These are phyloP conservation scores for Anabas testudineus DNA, from an alignment of 2,797 vertebrate species.

Conservation along the genomic window DNA sequence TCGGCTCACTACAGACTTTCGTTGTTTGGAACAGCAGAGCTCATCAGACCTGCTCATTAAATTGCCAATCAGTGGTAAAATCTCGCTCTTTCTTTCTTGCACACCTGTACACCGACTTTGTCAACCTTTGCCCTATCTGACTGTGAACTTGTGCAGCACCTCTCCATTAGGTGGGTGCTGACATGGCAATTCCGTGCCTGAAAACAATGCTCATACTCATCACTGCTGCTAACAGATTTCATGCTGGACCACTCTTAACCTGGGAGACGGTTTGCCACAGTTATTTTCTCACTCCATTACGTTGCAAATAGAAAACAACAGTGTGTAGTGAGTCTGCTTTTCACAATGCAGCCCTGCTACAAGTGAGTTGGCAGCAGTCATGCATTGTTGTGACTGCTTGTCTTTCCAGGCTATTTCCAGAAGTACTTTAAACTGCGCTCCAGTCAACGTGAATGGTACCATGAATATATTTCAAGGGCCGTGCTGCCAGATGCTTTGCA, in stretches of 20 bases:
- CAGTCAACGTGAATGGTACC: conserved; percentile 47
- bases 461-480: conserved; percentile 64
- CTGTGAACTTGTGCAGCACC: conserved; percentile 55
- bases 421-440: conserved; percentile 58
- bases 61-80: conserved; percentile 64
- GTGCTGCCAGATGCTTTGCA: conserved; percentile 56
- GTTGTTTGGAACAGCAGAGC: conserved; percentile 39
- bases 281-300: conserved; percentile 64
- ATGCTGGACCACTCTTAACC: conserved; percentile 49
- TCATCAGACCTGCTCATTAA: conserved; percentile 56
- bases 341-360: conserved; percentile 40
- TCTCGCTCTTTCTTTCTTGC: background rate
- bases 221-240: conserved; percentile 46
- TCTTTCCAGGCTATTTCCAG: conserved; percentile 70
- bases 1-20: conserved; percentile 2
- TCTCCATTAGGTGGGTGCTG: conserved; percentile 66
- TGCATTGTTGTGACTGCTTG: conserved; percentile 61
- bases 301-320: conserved; percentile 55
- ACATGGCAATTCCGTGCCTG: conserved; percentile 39
- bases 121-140: conserved; percentile 43
- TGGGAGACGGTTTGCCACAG: conserved; percentile 40
- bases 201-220: conserved; percentile 43
- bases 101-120: conserved; percentile 41
- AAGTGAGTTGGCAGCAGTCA: conserved; percentile 53
- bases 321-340: conserved; percentile 29